Evolutionary conservation across 2,113 vertebrate species (phyloP), one percentile per base, ranked within the genome.

Genomic region (Leptodactylus fuscus): DNA sequence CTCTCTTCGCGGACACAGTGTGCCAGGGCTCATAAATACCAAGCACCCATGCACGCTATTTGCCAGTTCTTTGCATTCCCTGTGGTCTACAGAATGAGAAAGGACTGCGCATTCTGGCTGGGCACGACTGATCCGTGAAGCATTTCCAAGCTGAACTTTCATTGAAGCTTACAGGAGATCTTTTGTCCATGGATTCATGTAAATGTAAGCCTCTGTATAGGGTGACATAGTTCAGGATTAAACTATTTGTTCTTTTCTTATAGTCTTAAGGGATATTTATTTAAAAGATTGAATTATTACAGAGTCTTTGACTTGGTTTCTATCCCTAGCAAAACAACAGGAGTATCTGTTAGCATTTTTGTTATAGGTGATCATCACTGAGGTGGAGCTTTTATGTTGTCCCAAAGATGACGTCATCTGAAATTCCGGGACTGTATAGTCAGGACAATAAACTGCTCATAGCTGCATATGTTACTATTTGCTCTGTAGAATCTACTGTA

Each of bases 1-100:
- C 51, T 38, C 48, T 49, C 80, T 70, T 62, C 1, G 48, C 29
- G 18, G 20, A 71, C 44, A 51, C 10, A 24, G 11, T 55, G 51
- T 81, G 65, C 67, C 67, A 73, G 29, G 36, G 48, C 48, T 82
- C 67, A 82, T 82, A 82, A 71, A 82, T 71, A 71, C 46, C 65
- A 36, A 51, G 62, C 27, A 79, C 77, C 46, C 65, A 51, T 36
- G 27, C 18, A 24, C 34, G n/a, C 10, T 24, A 41, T 44, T 16
- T 79, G 46, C 53, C 77, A 79, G 36, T 13, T 44, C 34, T 79
- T 12, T 44, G 44, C 67, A 1, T 7, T 38, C 29, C 49, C 67
- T 71, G 48, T 69, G 60, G 46, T 82, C 67, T 41, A 20, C 1
- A 9, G 18, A 60, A 18, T 48, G 24, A 49, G 62, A n/a, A 46